Conservation (phyloP, 2,113 vertebrate genomes). For the Lipotes vexillifer region DNA sequence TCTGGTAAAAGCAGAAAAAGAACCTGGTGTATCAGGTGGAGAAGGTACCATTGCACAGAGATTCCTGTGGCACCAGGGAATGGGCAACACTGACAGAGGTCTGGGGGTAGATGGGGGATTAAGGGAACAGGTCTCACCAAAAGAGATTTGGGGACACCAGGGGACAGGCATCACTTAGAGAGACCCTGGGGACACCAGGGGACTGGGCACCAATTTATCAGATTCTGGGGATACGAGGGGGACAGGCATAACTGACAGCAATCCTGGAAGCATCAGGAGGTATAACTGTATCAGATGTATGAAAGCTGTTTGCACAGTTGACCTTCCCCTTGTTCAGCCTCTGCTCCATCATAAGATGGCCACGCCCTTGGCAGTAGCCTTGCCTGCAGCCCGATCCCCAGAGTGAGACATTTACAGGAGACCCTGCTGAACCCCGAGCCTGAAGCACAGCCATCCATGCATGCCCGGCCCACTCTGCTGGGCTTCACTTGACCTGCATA, state of each 20-base stretch:
- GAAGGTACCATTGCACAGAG: background rate
- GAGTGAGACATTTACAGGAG: background rate
- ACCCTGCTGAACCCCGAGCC: background rate
- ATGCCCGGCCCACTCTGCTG: accelerated
- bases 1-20: background rate
- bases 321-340: no score
- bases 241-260: background rate
- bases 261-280: background rate
- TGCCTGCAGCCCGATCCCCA: background rate
- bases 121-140: background rate
- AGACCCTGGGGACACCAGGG: background rate
- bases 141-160: background rate
- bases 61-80: background rate
- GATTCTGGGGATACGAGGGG: no score
- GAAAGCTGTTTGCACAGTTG: no score
- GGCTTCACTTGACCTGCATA: background rate
- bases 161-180: background rate
- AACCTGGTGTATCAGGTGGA: background rate
- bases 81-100: background rate
- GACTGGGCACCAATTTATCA: background rate
- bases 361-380: background rate
- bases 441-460: accelerated
- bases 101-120: background rate
- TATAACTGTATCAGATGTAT: background rate
- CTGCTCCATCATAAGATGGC: accelerated